Percentiles rank a stretch among this genome's conserved stretches.
Conservation (phyloP, 1,140 invertebrate species). For the Aphidius ervi region DNA sequence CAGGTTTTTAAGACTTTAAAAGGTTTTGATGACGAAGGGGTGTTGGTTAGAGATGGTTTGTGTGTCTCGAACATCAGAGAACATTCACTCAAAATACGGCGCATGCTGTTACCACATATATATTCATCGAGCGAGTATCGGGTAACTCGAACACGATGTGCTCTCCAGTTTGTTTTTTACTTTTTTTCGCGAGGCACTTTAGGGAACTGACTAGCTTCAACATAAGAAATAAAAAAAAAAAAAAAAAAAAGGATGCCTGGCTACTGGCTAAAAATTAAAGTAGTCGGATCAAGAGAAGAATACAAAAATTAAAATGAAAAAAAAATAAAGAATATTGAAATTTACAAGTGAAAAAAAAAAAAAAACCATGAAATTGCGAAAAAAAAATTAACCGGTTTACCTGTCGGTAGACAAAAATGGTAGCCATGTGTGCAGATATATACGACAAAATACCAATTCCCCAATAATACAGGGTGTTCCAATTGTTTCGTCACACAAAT, state of each 20-base stretch:
- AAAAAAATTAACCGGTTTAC: slow-evolving; percentile 38
- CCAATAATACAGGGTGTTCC: slow-evolving; percentile 12
- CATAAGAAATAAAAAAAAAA: too few species aligned
- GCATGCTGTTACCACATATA: background rate
- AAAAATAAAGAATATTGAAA: too few species aligned
- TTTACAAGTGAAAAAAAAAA: slow-evolving; percentile 5
- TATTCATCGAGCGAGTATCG: too few species aligned
- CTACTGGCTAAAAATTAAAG: too few species aligned
- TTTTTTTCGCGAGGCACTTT: too few species aligned
- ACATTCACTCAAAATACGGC: background rate
- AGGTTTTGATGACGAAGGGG: slow-evolving; percentile 4
- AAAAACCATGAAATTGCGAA: slow-evolving; percentile 24
- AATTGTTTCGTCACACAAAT: slow-evolving; percentile 10
- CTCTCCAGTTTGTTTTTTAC: too few species aligned
- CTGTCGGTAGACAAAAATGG: slow-evolving; percentile 26
- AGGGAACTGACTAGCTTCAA: too few species aligned
- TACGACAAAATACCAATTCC: slow-evolving; percentile 10
- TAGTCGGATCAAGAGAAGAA: too few species aligned
- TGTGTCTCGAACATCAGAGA: slow-evolving; percentile 37
- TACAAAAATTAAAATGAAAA: too few species aligned
- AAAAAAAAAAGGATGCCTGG: too few species aligned
- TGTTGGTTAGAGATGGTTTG: slow-evolving; percentile 28
- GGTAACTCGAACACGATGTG: too few species aligned
- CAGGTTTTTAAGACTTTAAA: background rate
- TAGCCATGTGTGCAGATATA: slow-evolving; percentile 18